Evolutionary conservation across 2,113 vertebrate species (phyloP), one percentile per base, ranked within the genome.

Genomic region (Pachypanchax playfairii): DNA sequence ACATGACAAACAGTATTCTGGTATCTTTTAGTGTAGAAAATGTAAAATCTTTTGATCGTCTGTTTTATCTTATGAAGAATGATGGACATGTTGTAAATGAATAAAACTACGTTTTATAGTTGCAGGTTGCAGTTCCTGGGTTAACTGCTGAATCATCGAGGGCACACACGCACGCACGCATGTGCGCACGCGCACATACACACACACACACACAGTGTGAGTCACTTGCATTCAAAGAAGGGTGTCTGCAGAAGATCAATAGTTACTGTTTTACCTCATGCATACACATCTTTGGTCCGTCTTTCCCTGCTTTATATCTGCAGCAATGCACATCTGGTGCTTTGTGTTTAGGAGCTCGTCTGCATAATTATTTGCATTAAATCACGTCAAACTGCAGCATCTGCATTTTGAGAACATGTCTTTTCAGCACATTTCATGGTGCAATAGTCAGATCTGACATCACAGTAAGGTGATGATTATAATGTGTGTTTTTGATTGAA

Each of bases 211-310:
- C 53, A 36, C 41, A 20, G 24, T 21, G 15, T 36, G 14, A 36
- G 43, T 24, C 44, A 50, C 64, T 6, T 26, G 42, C 18, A 24
- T 26, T 33, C 55, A 60, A 25, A 38, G 7, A 21, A 28, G 15
- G 21, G n/a, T 52, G 52, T 69, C 41, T 63, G 47, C 26, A 8
- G 3, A 56, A 44, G 63, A 67, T 53, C 68, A 25, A 58, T 77
- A 57, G 31, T 11, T 4, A 13, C 17, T 38, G 28, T 33, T 44
- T 35, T 56, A 18, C 38, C 24, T 31, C 29, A 18, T 1, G 1
- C 11, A 13, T 18, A 17, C 22, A 6, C 11, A 29, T 38, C 29
- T 9, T 29, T 31, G 31, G 4, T 7, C 20, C 25, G 33, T 12
- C 35, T n/a, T 1, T 17, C 22, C 24, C 42, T 47, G 31, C 17